These are phyloP conservation scores for Apteryx owenii DNA, from an alignment of 2,113 vertebrate species.

Conservation along the genomic window DNA sequence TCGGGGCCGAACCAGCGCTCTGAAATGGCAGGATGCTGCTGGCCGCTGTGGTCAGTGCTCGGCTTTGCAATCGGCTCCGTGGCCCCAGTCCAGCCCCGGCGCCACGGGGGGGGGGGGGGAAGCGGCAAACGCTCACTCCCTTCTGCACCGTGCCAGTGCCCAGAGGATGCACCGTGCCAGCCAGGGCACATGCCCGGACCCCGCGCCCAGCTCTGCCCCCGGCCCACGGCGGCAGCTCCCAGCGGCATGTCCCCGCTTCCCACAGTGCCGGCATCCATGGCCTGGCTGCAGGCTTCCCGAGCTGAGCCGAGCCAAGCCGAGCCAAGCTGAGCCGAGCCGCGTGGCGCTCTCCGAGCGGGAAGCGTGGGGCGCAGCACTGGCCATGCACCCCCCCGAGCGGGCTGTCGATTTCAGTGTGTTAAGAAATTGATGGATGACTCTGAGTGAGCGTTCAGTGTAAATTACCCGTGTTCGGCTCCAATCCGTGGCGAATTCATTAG, in stretches of 20 bases:
- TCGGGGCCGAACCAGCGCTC: not conserved
- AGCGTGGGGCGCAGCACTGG: accelerated
- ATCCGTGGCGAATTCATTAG: constrained; percentile 64
- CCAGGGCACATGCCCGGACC: no score
- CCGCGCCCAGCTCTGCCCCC: no score
- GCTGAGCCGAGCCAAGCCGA: not conserved
- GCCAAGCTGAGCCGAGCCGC: accelerated
- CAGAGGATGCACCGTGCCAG: no score
- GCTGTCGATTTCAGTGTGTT: constrained; percentile 31
- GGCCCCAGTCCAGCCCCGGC: not conserved
- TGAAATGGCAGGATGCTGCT: not conserved
- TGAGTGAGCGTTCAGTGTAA: constrained; percentile 24
- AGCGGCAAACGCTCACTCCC: not conserved
- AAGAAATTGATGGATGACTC: constrained; percentile 63
- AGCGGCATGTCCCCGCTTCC: no score
- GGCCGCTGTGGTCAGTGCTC: accelerated
- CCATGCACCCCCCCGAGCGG: not conserved
- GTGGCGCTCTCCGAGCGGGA: not conserved
- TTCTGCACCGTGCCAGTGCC: accelerated
- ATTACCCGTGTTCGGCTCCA: constrained; percentile 60
- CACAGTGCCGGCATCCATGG: not conserved
- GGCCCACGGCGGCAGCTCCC: no score
- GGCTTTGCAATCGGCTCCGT: no score
- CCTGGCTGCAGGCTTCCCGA: not conserved
- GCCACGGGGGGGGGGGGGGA: no score